Conservation (phyloP, 2,113 vertebrate genomes). For the Tautogolabrus adspersus region DNA sequence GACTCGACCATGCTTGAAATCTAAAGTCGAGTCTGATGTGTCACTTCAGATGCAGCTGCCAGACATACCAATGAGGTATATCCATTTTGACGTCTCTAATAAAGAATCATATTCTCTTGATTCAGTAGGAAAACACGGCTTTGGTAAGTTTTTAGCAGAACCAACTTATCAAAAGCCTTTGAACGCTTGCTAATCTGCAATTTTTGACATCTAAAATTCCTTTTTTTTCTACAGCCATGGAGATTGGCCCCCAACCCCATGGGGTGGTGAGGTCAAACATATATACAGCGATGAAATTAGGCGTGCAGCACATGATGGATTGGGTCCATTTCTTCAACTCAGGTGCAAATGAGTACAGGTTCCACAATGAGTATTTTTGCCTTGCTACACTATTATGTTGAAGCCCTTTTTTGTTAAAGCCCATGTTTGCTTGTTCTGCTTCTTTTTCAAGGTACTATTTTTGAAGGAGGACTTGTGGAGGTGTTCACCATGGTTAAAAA, state of each 20-base stretch:
- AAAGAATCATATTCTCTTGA: slow-evolving; percentile 81
- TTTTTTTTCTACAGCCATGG: slow-evolving; percentile 68
- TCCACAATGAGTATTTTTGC: not conserved
- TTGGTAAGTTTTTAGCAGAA: slow-evolving; percentile 67
- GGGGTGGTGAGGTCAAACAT: slow-evolving; percentile 78
- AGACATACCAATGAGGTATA: slow-evolving; percentile 75
- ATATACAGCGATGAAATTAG: slow-evolving; percentile 69
- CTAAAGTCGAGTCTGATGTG: not conserved
- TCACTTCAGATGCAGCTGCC: slow-evolving; percentile 76
- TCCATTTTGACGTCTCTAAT: slow-evolving; percentile 73
- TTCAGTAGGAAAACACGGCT: slow-evolving; percentile 83
- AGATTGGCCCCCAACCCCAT: slow-evolving; percentile 81
- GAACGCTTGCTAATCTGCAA: not conserved
- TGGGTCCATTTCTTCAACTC: slow-evolving; percentile 79
- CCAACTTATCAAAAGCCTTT: not conserved
- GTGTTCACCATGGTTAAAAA: slow-evolving; percentile 76
- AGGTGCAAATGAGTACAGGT: slow-evolving; percentile 52
- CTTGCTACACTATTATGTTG: not conserved
- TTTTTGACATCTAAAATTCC: not conserved
- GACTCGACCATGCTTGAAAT: not conserved
- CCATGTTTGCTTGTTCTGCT: not conserved
- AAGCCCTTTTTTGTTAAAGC: not conserved
- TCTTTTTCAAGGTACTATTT: slow-evolving; percentile 62
- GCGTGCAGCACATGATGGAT: slow-evolving; percentile 72
- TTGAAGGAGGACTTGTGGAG: slow-evolving; percentile 74